Conservation (phyloP, 2,888 invertebrate species). For the Macrosoma leucophasiata region DNA sequence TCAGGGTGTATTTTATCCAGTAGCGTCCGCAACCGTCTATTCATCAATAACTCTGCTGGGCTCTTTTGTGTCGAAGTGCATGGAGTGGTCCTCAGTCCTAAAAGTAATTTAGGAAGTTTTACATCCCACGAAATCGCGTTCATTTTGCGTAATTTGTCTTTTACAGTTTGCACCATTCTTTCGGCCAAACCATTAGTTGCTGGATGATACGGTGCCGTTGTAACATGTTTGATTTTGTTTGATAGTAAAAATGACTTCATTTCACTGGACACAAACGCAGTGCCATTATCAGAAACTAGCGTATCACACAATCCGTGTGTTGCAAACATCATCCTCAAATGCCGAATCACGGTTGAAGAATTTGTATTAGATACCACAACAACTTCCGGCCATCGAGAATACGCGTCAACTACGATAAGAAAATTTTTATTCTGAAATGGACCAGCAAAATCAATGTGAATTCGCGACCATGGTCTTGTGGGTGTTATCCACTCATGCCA, state of each 20-base stretch:
- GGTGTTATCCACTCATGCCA: constrained; percentile 16
- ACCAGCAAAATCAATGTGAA: constrained; percentile 20
- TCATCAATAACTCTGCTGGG: constrained; percentile 20
- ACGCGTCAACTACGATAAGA: constrained; percentile 17
- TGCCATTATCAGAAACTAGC: constrained; percentile 13
- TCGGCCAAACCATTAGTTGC: constrained; percentile 22
- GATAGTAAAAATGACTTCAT: constrained; percentile 16
- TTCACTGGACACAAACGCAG: constrained; percentile 17
- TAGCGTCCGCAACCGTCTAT: constrained; percentile 15
- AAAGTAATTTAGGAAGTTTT: constrained; percentile 17
- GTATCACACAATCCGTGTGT: constrained; percentile 16
- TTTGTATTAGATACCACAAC: constrained; percentile 11
- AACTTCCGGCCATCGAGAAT: constrained; percentile 18
- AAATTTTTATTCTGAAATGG: constrained; percentile 18
- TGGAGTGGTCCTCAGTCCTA: constrained; percentile 14
- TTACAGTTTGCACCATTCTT: constrained; percentile 21
- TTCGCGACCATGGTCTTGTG: constrained; percentile 16
- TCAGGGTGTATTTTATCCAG: constrained; percentile 15
- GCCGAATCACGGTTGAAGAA: constrained; percentile 12
- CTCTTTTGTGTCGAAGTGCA: constrained; percentile 17
- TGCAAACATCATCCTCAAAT: constrained; percentile 10
- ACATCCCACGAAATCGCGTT: constrained; percentile 13
- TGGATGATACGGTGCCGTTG: constrained; percentile 20
- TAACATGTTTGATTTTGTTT: constrained; percentile 17
- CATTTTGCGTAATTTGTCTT: constrained; percentile 16